Evolutionary conservation across 2,888 invertebrate genomes (phyloP).

Genomic region (Hydriomena furcata): DNA sequence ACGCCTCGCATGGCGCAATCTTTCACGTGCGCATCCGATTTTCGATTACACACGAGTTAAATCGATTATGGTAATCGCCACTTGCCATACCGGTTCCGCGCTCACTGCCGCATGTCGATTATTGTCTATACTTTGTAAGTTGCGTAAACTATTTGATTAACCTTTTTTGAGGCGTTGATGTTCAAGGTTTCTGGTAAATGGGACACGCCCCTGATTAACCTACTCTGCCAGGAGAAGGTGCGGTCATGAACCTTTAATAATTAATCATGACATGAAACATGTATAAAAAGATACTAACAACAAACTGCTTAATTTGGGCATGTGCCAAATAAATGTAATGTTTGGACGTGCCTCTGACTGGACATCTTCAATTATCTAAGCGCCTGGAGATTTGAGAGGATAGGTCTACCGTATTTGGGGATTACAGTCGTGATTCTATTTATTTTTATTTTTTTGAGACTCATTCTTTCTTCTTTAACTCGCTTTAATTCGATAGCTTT

Average conservation of each 20-base stretch:
- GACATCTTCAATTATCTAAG: too few relatives aligned
- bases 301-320: too few relatives aligned
- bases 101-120: constrained; percentile 1
- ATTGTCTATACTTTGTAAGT: background rate
- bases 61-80: constrained; percentile 40
- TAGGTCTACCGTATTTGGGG: too few relatives aligned
- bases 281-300: too few relatives aligned
- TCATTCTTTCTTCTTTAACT: too few relatives aligned
- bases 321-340: too few relatives aligned
- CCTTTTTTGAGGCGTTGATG: constrained; percentile 6
- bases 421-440: too few relatives aligned
- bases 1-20: constrained; percentile 9
- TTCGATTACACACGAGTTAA: constrained; percentile 35
- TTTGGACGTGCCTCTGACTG: too few relatives aligned
- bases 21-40: constrained; percentile 34
- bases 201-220: constrained; percentile 1
- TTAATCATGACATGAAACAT: too few relatives aligned
- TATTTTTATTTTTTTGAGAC: too few relatives aligned
- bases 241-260: background rate
- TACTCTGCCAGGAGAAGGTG: background rate
- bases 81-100: constrained; percentile 32
- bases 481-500: too few relatives aligned
- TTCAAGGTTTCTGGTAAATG: constrained; percentile 14
- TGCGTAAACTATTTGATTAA: constrained; percentile 20
- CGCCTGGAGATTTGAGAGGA: too few relatives aligned